Evolutionary conservation across 2,888 invertebrate species (phyloP).

Genomic region (Drymonia ruficornis): DNA sequence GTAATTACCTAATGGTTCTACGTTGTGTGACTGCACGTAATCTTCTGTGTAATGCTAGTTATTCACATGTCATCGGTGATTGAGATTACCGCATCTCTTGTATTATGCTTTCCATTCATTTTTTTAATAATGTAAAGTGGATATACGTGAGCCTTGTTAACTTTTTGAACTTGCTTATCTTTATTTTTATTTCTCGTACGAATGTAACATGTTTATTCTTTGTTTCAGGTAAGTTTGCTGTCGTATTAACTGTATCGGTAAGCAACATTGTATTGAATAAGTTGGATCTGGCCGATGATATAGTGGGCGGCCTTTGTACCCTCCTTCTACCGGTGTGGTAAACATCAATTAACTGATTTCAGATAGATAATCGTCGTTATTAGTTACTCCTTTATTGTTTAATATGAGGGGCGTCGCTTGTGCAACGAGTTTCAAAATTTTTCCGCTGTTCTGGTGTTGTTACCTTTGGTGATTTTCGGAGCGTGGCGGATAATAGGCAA

Average conservation of each 20-base stretch:
- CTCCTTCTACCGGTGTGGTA: conserved; percentile 62
- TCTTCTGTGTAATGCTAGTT: conserved; percentile 64
- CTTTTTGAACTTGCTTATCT: conserved; percentile 55
- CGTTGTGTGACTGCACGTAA: conserved; percentile 59
- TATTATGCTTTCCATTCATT: conserved; percentile 57
- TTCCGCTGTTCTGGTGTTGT: conserved; percentile 79
- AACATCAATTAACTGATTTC: conserved; percentile 81
- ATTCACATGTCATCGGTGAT: conserved; percentile 70
- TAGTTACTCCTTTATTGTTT: conserved; percentile 79
- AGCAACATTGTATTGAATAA: conserved; percentile 48
- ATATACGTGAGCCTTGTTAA: conserved; percentile 58
- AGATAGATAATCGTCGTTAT: conserved; percentile 77
- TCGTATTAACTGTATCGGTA: conserved; percentile 43
- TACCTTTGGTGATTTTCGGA: conserved; percentile 83
- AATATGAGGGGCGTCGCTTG: conserved; percentile 74
- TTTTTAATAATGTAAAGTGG: conserved; percentile 38
- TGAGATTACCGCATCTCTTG: conserved; percentile 64
- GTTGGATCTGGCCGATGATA: conserved; percentile 40
- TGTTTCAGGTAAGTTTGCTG: conserved; percentile 73
- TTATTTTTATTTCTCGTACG: conserved; percentile 31
- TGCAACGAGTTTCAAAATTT: conserved; percentile 81
- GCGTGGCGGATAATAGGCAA: conserved; percentile 83
- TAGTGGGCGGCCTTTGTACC: conserved; percentile 41
- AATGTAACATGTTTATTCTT: conserved; percentile 40
- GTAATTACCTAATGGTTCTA: conserved; percentile 68